Percentiles rank a stretch among this genome's conserved stretches.
phyloP scores from a whole-genome alignment of 2,797 vertebrate species.

The Catamblyrhynchus diadema region DNA sequence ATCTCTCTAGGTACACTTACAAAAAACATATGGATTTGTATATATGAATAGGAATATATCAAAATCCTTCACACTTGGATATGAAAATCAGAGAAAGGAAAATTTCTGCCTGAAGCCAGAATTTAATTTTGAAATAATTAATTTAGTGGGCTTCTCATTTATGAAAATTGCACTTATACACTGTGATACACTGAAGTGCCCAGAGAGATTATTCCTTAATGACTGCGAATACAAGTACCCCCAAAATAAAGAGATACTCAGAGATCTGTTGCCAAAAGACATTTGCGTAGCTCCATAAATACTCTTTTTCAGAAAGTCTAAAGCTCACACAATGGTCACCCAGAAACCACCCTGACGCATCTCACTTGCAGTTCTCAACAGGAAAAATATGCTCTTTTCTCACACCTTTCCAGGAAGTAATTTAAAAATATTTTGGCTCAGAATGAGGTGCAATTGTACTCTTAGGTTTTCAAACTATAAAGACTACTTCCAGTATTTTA shows the following conservation, averaged over 20 bases:
- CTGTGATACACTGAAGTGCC: not conserved
- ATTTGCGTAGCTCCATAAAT: not conserved
- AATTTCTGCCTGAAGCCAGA: not conserved
- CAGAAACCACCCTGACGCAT: not conserved
- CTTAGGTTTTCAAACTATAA: not conserved
- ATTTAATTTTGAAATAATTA: not conserved
- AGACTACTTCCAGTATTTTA: not conserved
- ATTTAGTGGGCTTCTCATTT: not conserved
- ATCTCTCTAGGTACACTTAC: not conserved
- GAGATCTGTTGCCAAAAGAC: not conserved
- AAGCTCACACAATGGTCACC: not conserved
- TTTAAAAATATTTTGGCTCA: not conserved
- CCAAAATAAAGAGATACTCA: not conserved
- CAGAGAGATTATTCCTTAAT: not conserved
- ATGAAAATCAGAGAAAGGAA: not conserved
- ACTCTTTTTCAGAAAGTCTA: not conserved
- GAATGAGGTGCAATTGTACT: not conserved
- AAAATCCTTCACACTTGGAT: not conserved
- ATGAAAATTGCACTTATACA: not conserved
- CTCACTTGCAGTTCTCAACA: not conserved
- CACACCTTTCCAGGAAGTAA: not conserved
- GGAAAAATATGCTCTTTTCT: not conserved
- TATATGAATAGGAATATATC: not conserved
- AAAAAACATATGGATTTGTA: not conserved
- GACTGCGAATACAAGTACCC: fast-evolving